phyloP scores from a whole-genome alignment of 2,113 vertebrate species.

The Hyla sarda region DNA sequence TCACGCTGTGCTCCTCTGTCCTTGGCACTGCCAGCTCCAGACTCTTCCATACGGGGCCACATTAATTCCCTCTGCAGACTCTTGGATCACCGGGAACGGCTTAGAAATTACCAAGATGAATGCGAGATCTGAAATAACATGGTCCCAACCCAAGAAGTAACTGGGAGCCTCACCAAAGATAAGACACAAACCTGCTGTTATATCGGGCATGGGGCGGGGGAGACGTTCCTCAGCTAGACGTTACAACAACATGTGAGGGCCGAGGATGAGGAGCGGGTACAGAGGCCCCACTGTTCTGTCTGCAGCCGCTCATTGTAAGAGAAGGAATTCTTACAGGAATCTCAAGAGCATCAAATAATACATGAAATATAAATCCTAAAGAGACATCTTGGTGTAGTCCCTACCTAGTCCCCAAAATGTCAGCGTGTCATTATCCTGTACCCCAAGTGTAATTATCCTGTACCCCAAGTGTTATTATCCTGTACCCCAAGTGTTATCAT shows the following conservation, averaged over 20 bases:
- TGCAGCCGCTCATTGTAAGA: neutral
- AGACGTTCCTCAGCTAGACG: neutral
- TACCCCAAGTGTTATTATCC: too few species aligned
- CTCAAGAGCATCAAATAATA: neutral
- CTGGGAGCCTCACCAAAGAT: constrained; percentile 44
- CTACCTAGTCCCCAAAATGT: too few species aligned
- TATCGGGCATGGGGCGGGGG: neutral
- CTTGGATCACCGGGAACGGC: neutral
- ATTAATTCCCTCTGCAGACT: constrained; percentile 40
- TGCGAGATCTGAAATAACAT: constrained; percentile 9
- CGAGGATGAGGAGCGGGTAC: neutral
- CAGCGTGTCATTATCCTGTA: too few species aligned
- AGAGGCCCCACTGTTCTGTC: neutral
- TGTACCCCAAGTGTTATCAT: too few species aligned
- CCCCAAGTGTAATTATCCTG: too few species aligned
- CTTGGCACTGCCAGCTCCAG: constrained; percentile 25
- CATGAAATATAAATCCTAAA: too few species aligned
- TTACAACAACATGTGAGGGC: constrained; percentile 12
- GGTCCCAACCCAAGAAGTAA: neutral
- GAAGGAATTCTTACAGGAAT: neutral
- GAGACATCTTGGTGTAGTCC: too few species aligned
- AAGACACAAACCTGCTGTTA: constrained; percentile 24
- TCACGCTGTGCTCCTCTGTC: constrained; percentile 27
- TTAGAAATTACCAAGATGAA: constrained; percentile 24
- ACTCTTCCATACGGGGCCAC: constrained; percentile 2